These are phyloP conservation scores for Gadopsis marmoratus DNA, from an alignment of 2,797 vertebrate species.

Conservation along the genomic window DNA sequence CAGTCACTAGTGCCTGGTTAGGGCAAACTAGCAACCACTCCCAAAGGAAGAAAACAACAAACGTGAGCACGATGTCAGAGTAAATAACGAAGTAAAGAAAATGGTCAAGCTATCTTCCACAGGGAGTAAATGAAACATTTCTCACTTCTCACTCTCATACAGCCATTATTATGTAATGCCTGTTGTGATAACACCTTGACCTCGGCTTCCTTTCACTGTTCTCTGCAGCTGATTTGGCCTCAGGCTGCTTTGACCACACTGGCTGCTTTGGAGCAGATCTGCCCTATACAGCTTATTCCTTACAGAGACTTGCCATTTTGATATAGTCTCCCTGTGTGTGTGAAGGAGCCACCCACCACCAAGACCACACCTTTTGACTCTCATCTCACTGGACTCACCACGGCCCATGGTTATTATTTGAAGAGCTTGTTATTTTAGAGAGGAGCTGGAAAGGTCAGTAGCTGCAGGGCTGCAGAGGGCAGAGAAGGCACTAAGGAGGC, in stretches of 20 bases:
- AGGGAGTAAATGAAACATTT: background rate
- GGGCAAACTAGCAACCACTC: too few species aligned
- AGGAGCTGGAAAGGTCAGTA: slow-evolving; percentile 13
- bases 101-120: background rate
- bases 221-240: slow-evolving; percentile 7
- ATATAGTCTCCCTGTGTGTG: background rate
- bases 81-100: background rate
- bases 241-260: slow-evolving; percentile 19
- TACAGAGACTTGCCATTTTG: slow-evolving; percentile 2
- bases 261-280: background rate
- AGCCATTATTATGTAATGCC: background rate
- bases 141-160: background rate
- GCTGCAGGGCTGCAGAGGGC: slow-evolving; percentile 21
- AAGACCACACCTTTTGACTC: slow-evolving; percentile 10
- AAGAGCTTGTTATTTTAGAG: slow-evolving; percentile 3
- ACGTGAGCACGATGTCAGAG: background rate
- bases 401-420: background rate
- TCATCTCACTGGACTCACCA: background rate
- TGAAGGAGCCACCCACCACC: slow-evolving; percentile 27
- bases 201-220: slow-evolving; percentile 29
- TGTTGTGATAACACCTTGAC: background rate
- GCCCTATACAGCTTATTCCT: background rate
- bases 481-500: background rate
- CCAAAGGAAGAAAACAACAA: background rate
- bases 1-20: background rate